Conservation (phyloP, 2,113 vertebrate genomes). For the Hypanus sabinus region DNA sequence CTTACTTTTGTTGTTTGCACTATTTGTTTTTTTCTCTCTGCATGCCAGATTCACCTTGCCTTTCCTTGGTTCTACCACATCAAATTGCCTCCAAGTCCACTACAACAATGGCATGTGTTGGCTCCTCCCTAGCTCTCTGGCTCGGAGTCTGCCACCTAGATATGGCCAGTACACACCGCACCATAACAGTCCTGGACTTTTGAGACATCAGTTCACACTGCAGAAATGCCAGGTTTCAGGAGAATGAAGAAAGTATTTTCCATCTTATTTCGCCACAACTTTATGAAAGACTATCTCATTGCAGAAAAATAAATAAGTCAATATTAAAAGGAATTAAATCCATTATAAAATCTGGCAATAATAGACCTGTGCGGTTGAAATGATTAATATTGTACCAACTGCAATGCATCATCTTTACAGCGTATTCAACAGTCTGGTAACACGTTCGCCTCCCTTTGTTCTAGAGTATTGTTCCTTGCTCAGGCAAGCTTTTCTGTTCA, state of each 20-base stretch:
- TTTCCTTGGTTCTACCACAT: too few relatives aligned
- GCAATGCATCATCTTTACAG: not conserved
- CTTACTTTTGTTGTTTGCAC: too few relatives aligned
- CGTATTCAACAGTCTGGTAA: not conserved
- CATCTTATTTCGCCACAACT: not conserved
- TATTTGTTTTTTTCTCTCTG: too few relatives aligned
- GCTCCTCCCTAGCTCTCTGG: too few relatives aligned
- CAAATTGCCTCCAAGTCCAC: too few relatives aligned
- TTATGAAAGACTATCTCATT: not conserved
- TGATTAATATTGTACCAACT: not conserved
- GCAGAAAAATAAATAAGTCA: not conserved
- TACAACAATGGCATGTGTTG: too few relatives aligned
- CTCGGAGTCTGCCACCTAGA: too few relatives aligned
- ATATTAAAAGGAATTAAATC: not conserved
- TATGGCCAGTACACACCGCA: too few relatives aligned
- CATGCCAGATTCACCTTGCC: too few relatives aligned
- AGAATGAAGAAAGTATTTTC: not conserved
- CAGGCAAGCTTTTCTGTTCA: constrained; percentile 1
- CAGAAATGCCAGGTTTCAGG: not conserved
- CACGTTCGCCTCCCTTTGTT: not conserved
- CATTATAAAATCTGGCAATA: not conserved
- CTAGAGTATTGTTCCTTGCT: not conserved
- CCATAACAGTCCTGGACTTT: too few relatives aligned
- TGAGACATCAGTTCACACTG: too few relatives aligned
- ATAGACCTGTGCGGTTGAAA: not conserved